Percentiles rank a stretch among this genome's conserved stretches.
phyloP scores from a whole-genome alignment of 1,140 invertebrate genomes.

The Saccostrea cuccullata region DNA sequence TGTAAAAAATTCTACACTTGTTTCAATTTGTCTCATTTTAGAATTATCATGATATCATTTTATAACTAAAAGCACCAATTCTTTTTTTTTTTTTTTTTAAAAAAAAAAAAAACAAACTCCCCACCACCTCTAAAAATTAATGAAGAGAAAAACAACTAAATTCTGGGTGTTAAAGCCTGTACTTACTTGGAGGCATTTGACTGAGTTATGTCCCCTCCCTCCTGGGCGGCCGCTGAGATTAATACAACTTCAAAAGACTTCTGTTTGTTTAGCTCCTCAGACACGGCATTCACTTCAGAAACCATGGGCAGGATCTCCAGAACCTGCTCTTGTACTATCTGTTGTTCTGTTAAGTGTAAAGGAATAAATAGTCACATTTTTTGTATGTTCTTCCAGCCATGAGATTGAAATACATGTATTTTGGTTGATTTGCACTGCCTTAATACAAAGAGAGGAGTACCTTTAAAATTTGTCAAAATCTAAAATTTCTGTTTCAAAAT shows the following conservation, averaged over 20 bases:
- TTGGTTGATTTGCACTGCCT: too few species aligned
- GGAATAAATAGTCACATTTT: not conserved
- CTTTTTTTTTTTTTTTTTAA: too few species aligned
- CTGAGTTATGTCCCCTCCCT: slow-evolving; percentile 57
- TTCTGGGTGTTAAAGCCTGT: too few species aligned
- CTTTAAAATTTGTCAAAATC: not conserved
- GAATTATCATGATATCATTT: too few species aligned
- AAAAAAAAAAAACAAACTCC: too few species aligned
- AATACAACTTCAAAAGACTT: slow-evolving; percentile 79
- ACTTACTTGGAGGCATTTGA: slow-evolving; percentile 57
- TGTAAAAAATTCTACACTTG: too few species aligned
- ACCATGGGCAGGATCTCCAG: slow-evolving; percentile 79
- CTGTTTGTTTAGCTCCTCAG: slow-evolving; percentile 79
- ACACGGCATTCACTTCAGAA: slow-evolving; percentile 79
- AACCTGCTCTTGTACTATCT: slow-evolving; percentile 78
- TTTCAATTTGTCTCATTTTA: too few species aligned
- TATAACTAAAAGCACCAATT: too few species aligned
- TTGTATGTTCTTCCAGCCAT: not conserved
- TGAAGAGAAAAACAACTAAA: too few species aligned
- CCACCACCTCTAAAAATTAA: too few species aligned
- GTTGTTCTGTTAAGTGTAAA: slow-evolving; percentile 73
- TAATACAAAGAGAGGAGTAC: too few species aligned
- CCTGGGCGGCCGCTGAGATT: slow-evolving; percentile 74
- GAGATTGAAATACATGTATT: not conserved
- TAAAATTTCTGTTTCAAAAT: not conserved